A percentile compares a stretch with the other conserved stretches of the same genome.
These are phyloP conservation scores for Tupaia tana DNA, from an alignment of 2,113 vertebrate genomes.

Conservation along the genomic window DNA sequence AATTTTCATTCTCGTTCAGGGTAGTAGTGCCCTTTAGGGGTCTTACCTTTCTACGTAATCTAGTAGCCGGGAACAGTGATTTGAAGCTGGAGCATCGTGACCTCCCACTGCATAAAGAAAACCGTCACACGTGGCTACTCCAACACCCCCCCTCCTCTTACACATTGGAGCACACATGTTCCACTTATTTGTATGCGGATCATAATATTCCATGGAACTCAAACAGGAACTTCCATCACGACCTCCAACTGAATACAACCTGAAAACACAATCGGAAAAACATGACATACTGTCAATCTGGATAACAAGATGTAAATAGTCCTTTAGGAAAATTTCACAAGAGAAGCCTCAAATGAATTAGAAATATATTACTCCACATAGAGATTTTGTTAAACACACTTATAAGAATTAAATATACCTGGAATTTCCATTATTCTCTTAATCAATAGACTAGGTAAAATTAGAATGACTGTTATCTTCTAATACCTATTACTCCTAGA, in stretches of 20 bases:
- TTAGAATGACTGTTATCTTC: not conserved
- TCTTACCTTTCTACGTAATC: conserved; percentile 90
- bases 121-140: conserved; percentile 89
- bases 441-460: not conserved
- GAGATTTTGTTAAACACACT: not conserved
- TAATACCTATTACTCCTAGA: not conserved
- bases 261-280: conserved; percentile 73
- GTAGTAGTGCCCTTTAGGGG: no score
- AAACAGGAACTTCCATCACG: conserved; percentile 90
- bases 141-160: conserved; percentile 89
- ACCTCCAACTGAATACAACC: conserved; percentile 90
- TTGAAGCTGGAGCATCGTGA: conserved; percentile 89
- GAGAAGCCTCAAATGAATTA: not conserved
- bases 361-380: not conserved
- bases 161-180: conserved; percentile 91
- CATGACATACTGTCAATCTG: not conserved
- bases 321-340: not conserved
- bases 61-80: conserved; percentile 88
- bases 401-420: not conserved
- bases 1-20: not conserved
- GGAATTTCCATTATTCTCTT: not conserved
- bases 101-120: conserved; percentile 91
- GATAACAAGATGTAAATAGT: not conserved
- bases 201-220: conserved; percentile 91
- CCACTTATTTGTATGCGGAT: conserved; percentile 91